Percentiles rank a stretch among this genome's conserved stretches.
Conservation (phyloP, 1,140 invertebrate genomes). For the Bombus vancouverensis region DNA sequence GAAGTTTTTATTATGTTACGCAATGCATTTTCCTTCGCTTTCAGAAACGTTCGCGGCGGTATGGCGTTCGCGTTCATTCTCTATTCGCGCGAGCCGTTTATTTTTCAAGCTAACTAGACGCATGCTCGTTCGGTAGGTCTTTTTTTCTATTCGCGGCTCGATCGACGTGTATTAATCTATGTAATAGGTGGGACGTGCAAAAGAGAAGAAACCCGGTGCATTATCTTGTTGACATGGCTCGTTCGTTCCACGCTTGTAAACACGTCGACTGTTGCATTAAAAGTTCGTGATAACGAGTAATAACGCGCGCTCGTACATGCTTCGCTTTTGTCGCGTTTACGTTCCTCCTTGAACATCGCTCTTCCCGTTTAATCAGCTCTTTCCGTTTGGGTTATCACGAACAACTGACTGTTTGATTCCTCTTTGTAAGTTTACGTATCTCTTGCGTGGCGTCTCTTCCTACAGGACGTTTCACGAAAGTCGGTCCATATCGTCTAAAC, state of each 20-base stretch:
- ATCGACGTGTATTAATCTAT: not conserved
- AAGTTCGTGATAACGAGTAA: slow-evolving; percentile 24
- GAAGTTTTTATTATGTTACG: slow-evolving; percentile 53
- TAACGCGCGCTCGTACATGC: not conserved
- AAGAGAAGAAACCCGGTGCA: slow-evolving; percentile 29
- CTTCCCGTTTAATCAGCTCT: not conserved
- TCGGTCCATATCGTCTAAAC: too few species aligned
- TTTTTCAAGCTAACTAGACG: too few species aligned
- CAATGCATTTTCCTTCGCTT: slow-evolving; percentile 45
- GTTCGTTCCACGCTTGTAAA: slow-evolving; percentile 36
- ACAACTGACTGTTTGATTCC: not conserved
- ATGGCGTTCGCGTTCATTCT: not conserved
- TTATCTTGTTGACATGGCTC: slow-evolving; percentile 40
- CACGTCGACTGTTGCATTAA: slow-evolving; percentile 32
- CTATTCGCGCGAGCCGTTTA: too few species aligned
- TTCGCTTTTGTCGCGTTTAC: not conserved
- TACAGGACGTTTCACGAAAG: too few species aligned
- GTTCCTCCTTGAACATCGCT: slow-evolving; percentile 9
- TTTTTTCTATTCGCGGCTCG: not conserved
- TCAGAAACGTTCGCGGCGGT: not conserved
- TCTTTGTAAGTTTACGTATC: not conserved
- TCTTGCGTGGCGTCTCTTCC: too few species aligned
- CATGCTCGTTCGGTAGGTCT: not conserved
- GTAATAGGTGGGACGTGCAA: slow-evolving; percentile 20
- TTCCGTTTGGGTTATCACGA: not conserved